A percentile compares a stretch with the other conserved stretches of the same genome.
phyloP scores from a whole-genome alignment of 1,140 invertebrate species.

The Bombus fervidus region DNA sequence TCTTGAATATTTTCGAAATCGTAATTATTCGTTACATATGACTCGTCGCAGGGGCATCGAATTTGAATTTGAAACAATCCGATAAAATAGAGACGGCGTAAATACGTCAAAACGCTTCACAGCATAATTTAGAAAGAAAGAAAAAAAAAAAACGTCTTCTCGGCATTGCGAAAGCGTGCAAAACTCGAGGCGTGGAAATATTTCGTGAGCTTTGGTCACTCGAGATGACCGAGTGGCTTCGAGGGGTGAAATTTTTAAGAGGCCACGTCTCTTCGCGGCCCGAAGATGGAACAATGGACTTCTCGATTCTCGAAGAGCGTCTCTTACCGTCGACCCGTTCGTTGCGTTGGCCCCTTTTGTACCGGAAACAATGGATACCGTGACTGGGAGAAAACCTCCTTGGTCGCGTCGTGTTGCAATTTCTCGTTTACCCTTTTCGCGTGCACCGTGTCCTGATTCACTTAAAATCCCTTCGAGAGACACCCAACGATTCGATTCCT shows the following conservation, averaged over 20 bases:
- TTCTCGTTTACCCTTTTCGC: background rate
- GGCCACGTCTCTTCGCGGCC: constrained; percentile 10
- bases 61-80: too few relatives aligned
- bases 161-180: too few relatives aligned
- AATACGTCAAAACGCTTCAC: too few relatives aligned
- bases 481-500: constrained; percentile 8
- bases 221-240: constrained; percentile 7
- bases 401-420: too few relatives aligned
- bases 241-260: constrained; percentile 28
- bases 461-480: background rate
- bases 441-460: background rate
- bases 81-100: too few relatives aligned
- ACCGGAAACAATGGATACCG: constrained; percentile 26
- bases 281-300: constrained; percentile 25
- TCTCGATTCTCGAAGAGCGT: constrained; percentile 25
- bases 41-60: too few relatives aligned
- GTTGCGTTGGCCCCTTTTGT: constrained; percentile 21
- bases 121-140: too few relatives aligned
- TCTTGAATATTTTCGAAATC: too few relatives aligned
- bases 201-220: background rate
- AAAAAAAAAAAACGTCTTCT: background rate
- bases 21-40: too few relatives aligned
- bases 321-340: constrained; percentile 6
- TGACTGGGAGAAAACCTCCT: background rate
- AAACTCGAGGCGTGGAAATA: background rate